Percentiles rank a stretch among this genome's conserved stretches.
Conservation (phyloP, 2,797 vertebrate species). For the Onychomys torridus region DNA sequence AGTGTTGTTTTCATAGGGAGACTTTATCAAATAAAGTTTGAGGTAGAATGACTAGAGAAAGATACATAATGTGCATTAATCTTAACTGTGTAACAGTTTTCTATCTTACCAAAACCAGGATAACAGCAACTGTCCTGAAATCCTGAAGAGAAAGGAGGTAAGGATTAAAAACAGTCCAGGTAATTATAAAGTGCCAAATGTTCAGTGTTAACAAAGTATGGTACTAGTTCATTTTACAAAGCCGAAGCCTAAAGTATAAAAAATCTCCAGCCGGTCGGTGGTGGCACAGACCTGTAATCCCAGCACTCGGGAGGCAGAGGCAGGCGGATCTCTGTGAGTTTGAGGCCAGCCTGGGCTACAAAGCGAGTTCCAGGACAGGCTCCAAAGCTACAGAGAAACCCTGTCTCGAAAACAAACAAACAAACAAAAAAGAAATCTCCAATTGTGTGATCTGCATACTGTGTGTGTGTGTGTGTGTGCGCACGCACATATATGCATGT, state of each 20-base stretch:
- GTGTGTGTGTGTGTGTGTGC: not conserved
- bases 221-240: not conserved
- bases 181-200: not conserved
- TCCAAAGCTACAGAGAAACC: no score
- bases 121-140: not conserved
- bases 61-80: not conserved
- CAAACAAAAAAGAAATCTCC: conserved; percentile 6
- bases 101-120: not conserved
- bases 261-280: no score
- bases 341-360: no score
- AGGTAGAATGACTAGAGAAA: not conserved
- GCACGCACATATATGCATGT: no score
- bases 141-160: not conserved
- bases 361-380: no score
- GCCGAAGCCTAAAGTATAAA: not conserved
- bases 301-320: no score
- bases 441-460: not conserved
- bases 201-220: not conserved
- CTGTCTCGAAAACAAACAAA: no score
- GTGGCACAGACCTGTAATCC: no score
- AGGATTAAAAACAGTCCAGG: not conserved
- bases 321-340: no score
- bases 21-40: not conserved
- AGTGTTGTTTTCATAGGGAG: not conserved
- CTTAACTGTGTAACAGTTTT: not conserved